A percentile compares a stretch with the other conserved stretches of the same genome.
Evolutionary conservation across 1,140 invertebrate species (phyloP).

Genomic region (Onthophagus taurus): DNA sequence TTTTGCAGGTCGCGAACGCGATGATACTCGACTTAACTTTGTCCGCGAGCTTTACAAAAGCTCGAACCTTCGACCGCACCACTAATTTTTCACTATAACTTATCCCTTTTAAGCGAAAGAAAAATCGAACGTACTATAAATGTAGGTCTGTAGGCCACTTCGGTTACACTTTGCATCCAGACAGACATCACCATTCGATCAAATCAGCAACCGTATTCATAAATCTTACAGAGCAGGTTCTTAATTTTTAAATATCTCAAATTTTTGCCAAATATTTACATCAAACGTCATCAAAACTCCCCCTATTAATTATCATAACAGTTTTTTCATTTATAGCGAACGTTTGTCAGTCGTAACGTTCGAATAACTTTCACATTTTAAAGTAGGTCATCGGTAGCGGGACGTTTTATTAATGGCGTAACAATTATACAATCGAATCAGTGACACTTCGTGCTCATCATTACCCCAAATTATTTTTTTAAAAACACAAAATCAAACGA

Average conservation of each 20-base stretch:
- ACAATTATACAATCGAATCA: slow-evolving; percentile 4
- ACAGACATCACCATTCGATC: slow-evolving; percentile 37
- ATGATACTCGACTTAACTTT: slow-evolving; percentile 30
- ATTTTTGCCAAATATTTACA: background rate
- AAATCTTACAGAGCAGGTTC: slow-evolving; percentile 16
- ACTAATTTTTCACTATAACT: slow-evolving; percentile 38
- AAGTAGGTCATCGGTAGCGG: slow-evolving; percentile 9
- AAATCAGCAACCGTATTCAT: slow-evolving; percentile 30
- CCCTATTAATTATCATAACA: too few relatives aligned
- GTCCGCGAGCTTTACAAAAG: slow-evolving; percentile 35
- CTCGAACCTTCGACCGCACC: slow-evolving; percentile 36
- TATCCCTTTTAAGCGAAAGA: slow-evolving; percentile 38
- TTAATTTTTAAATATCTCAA: background rate
- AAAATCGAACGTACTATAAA: slow-evolving; percentile 50
- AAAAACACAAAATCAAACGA: too few relatives aligned
- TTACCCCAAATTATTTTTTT: too few relatives aligned
- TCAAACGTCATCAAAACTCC: too few relatives aligned
- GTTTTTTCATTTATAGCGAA: background rate
- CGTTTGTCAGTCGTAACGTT: background rate
- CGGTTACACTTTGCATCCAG: slow-evolving; percentile 53
- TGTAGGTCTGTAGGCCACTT: slow-evolving; percentile 63
- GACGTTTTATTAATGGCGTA: slow-evolving; percentile 2
- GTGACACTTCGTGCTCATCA: too few relatives aligned
- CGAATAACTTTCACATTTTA: slow-evolving; percentile 6
- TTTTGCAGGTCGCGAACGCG: slow-evolving; percentile 33